Conservation (phyloP, 2,113 vertebrate genomes). For the Poicephalus gulielmi region DNA sequence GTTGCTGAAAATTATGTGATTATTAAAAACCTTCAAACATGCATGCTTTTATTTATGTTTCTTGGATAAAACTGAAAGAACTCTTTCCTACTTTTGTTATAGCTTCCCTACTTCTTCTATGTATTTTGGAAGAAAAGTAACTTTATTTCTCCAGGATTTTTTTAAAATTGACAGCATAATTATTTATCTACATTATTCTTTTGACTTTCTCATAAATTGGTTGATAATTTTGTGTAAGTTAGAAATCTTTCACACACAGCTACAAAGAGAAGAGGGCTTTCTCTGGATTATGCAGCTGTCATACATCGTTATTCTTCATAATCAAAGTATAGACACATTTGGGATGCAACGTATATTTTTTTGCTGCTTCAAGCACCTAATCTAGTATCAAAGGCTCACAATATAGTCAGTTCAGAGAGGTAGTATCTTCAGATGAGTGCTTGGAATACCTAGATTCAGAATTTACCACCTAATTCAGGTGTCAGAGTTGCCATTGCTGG, state of each 20-base stretch:
- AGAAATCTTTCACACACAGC: not conserved
- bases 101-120: not conserved
- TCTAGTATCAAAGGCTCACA: not conserved
- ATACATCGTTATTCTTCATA: not conserved
- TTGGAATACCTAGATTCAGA: not conserved
- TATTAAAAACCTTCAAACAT: not conserved
- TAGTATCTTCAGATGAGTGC: not conserved
- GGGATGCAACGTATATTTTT: not conserved
- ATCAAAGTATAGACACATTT: not conserved
- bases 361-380: not conserved
- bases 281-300: not conserved
- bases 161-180: not conserved
- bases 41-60: not conserved
- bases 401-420: not conserved
- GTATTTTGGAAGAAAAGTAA: not conserved
- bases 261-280: not conserved
- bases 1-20: not conserved
- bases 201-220: not conserved
- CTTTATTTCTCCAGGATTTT: not conserved
- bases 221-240: not conserved
- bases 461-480: not conserved
- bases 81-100: not conserved
- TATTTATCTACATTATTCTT: not conserved
- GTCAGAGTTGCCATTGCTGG: accelerated
- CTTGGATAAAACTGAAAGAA: not conserved